Evolutionary conservation across 2,113 vertebrate species (phyloP).

Genomic region (Hypanus sabinus): DNA sequence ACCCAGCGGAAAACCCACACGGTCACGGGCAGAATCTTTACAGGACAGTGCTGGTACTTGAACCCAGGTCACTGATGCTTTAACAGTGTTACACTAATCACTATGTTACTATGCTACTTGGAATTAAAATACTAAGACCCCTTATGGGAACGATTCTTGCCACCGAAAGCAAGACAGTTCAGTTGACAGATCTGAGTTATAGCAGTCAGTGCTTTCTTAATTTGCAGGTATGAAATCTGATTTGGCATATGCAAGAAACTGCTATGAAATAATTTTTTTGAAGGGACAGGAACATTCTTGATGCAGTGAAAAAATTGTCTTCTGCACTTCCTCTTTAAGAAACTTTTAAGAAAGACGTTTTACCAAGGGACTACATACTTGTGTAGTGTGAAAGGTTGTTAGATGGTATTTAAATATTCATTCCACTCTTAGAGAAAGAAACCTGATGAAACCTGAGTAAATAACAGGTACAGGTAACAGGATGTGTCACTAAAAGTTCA

Average conservation of each 20-base stretch:
- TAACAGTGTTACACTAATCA: too few relatives aligned
- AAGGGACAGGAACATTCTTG: not conserved
- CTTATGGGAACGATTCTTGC: not conserved
- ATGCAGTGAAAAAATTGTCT: not conserved
- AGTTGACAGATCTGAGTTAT: not conserved
- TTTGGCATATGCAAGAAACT: not conserved
- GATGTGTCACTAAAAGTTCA: constrained; percentile 35
- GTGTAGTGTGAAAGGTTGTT: not conserved
- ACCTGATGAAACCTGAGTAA: constrained; percentile 1
- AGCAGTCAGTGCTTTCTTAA: not conserved
- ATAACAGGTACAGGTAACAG: constrained; percentile 35
- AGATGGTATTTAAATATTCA: not conserved
- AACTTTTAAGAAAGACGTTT: not conserved
- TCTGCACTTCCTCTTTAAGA: not conserved
- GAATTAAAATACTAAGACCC: not conserved
- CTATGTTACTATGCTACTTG: too few relatives aligned
- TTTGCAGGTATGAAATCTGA: not conserved
- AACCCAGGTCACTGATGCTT: too few relatives aligned
- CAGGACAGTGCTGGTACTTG: too few relatives aligned
- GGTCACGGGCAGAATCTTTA: too few relatives aligned
- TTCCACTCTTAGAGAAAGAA: constrained; percentile 2
- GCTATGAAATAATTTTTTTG: not conserved
- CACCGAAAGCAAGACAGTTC: not conserved
- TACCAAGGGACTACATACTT: not conserved
- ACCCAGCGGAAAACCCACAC: too few relatives aligned